A percentile compares a stretch with the other conserved stretches of the same genome.
Evolutionary conservation across 2,888 invertebrate species (phyloP).

Genomic region (Pristionchus arcanus): DNA sequence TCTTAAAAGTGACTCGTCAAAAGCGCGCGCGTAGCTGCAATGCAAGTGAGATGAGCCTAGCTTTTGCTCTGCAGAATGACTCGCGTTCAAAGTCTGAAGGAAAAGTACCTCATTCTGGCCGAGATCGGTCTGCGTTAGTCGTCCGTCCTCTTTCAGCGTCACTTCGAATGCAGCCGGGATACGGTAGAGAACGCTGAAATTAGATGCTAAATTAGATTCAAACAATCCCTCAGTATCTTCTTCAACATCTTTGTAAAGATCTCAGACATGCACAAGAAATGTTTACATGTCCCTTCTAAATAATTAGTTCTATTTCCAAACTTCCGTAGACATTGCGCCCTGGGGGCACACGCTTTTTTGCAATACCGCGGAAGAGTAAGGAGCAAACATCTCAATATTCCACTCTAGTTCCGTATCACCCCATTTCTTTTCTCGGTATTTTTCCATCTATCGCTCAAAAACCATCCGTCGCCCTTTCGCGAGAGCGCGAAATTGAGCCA

Average conservation of each 20-base stretch:
- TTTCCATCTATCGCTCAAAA: background rate
- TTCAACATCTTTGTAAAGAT: background rate
- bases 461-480: background rate
- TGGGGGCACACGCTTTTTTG: background rate
- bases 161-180: constrained; percentile 75
- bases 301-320: background rate
- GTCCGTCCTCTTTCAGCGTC: constrained; percentile 59
- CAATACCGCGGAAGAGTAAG: background rate
- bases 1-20: too few species aligned
- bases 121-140: background rate
- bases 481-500: constrained; percentile 14
- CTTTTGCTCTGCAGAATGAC: too few species aligned
- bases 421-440: background rate
- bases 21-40: too few species aligned
- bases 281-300: background rate
- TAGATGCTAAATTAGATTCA: background rate
- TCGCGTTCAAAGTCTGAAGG: too few species aligned
- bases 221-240: background rate
- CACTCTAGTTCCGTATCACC: too few species aligned
- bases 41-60: too few species aligned
- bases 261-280: background rate
- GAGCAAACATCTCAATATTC: background rate
- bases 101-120: constrained; percentile 22
- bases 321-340: background rate
- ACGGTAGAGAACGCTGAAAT: constrained; percentile 73